Percentiles rank a stretch among this genome's conserved stretches.
phyloP scores from a whole-genome alignment of 1,140 invertebrate species.

The Lasioglossum baleicum region DNA sequence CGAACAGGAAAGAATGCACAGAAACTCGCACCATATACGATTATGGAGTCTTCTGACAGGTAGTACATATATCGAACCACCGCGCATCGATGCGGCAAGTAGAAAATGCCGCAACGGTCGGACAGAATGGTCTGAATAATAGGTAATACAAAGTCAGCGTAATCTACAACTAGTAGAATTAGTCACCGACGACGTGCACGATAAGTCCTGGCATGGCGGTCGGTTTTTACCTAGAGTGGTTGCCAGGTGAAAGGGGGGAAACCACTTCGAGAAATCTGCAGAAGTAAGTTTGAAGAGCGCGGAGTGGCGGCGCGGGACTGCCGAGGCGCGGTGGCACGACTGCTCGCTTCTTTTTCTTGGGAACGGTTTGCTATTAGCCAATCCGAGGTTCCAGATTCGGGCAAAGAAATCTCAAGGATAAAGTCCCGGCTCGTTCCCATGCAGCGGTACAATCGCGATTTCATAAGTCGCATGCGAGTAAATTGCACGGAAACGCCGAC shows the following conservation, averaged over 20 bases:
- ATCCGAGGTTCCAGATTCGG: not conserved
- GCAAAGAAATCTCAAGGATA: slow-evolving; percentile 15
- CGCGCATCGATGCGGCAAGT: too few species aligned
- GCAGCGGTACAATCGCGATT: slow-evolving; percentile 19
- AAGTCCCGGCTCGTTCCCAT: not conserved
- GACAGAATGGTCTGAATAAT: too few species aligned
- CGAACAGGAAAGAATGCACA: too few species aligned
- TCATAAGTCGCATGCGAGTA: slow-evolving; percentile 44
- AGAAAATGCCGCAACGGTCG: too few species aligned
- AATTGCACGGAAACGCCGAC: slow-evolving; percentile 46
- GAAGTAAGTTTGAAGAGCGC: not conserved
- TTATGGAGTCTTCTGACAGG: too few species aligned
- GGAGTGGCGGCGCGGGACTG: too few species aligned
- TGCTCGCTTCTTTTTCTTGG: not conserved
- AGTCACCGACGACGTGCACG: not conserved
- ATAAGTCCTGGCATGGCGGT: not conserved
- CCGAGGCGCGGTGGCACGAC: not conserved
- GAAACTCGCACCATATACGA: too few species aligned
- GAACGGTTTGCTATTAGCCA: not conserved
- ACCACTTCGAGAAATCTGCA: not conserved
- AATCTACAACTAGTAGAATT: not conserved
- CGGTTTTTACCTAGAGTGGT: not conserved
- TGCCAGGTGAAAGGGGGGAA: not conserved
- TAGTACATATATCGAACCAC: too few species aligned
- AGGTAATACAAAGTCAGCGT: not conserved